Evolutionary conservation across 2,113 vertebrate genomes (phyloP).

Genomic region (Dendrocopos noguchii): DNA sequence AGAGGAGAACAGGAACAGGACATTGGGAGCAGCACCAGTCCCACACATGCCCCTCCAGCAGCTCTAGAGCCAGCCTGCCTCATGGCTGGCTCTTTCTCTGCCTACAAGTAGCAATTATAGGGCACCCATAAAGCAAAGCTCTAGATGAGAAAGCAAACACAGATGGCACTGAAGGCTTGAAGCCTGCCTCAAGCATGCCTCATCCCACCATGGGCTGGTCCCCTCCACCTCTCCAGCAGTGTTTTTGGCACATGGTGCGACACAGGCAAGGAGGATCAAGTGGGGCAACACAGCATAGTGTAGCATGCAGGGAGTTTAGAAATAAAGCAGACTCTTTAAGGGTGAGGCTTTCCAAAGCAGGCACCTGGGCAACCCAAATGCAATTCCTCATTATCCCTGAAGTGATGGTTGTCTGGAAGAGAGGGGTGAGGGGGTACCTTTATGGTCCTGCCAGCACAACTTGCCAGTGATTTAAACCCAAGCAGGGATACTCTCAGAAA

Average conservation of each 20-base stretch:
- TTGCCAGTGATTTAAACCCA: fast-evolving
- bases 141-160: neutral
- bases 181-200: fast-evolving
- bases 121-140: neutral
- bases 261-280: neutral
- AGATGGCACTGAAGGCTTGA: neutral
- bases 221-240: neutral
- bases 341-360: neutral
- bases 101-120: neutral
- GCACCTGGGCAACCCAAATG: fast-evolving
- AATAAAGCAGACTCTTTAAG: neutral
- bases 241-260: neutral
- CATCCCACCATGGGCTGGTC: fast-evolving
- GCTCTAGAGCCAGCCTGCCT: neutral
- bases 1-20: neutral
- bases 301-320: neutral
- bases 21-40: neutral
- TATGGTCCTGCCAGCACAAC: neutral
- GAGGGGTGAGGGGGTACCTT: neutral
- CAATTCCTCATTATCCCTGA: neutral
- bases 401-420: neutral
- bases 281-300: fast-evolving
- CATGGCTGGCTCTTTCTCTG: fast-evolving
- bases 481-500: neutral
- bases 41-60: fast-evolving